A percentile compares a stretch with the other conserved stretches of the same genome.
Evolutionary conservation across 1,140 invertebrate species (phyloP).

Genomic region (Callitettix versicolor): DNA sequence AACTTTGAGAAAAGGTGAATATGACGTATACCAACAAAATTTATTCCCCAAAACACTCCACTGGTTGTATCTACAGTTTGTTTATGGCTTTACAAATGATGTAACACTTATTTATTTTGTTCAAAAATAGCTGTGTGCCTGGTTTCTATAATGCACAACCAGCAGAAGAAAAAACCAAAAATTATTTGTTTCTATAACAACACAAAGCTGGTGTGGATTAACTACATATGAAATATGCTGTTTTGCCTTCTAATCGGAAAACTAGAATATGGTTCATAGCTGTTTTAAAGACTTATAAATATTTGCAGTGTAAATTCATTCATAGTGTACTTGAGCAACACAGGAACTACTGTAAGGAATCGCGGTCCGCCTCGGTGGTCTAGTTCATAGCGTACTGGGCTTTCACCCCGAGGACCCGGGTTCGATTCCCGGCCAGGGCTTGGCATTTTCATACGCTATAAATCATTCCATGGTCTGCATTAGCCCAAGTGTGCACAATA

Average conservation of each 20-base stretch:
- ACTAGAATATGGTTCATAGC: no score
- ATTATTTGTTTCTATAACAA: conserved; percentile 8
- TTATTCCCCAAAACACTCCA: conserved; percentile 14
- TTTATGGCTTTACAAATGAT: conserved; percentile 24
- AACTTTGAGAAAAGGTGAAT: conserved; percentile 29
- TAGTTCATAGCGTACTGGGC: no score
- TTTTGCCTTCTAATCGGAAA: conserved; percentile 24
- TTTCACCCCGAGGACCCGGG: no score
- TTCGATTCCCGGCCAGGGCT: no score
- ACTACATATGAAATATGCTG: not conserved
- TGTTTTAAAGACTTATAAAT: conserved; percentile 19
- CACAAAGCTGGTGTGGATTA: conserved; percentile 4
- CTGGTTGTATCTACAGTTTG: not conserved
- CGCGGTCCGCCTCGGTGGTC: no score
- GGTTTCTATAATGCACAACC: conserved; percentile 26
- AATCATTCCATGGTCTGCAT: no score
- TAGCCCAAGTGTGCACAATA: no score
- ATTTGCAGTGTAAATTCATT: conserved; percentile 24
- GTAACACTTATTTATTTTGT: conserved; percentile 26
- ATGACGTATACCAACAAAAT: conserved; percentile 29
- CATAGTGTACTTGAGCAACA: not conserved
- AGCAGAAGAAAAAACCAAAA: conserved; percentile 25
- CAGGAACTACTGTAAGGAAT: conserved; percentile 1
- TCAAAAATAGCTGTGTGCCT: conserved; percentile 26
- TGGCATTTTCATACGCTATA: no score